A percentile compares a stretch with the other conserved stretches of the same genome.
phyloP scores from a whole-genome alignment of 2,113 vertebrate species.

The Bubo bubo region DNA sequence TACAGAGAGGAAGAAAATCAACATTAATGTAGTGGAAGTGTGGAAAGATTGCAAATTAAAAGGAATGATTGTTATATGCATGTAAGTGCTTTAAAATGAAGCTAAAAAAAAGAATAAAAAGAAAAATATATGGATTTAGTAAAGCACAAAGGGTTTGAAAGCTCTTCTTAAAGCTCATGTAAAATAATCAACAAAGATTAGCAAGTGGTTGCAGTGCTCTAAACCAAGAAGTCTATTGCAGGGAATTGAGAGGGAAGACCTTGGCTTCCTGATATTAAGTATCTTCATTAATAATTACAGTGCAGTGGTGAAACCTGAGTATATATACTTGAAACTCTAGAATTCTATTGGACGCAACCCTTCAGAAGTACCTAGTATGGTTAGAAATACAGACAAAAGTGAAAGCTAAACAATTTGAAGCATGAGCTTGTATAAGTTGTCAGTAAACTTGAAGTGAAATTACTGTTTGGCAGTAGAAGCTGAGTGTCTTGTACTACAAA shows the following conservation, averaged over 20 bases:
- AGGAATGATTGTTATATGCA: not conserved
- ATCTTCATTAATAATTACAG: constrained; percentile 52
- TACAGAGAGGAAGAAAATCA: not conserved
- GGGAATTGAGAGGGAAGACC: not conserved
- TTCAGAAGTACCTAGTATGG: not conserved
- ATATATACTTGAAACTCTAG: not conserved
- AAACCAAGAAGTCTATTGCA: not conserved
- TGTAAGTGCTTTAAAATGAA: not conserved
- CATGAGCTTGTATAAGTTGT: not conserved
- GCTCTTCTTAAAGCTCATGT: not conserved
- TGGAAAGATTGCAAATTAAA: not conserved
- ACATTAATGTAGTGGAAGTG: rapidly evolving
- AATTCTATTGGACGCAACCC: not conserved
- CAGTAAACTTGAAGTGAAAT: not conserved
- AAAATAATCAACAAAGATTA: not conserved
- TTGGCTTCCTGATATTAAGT: not conserved
- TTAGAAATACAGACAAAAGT: not conserved
- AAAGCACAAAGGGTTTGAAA: not conserved
- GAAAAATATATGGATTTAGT: not conserved
- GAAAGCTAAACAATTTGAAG: not conserved
- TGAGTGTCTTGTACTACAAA: not conserved
- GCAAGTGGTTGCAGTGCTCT: not conserved
- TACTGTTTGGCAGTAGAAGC: not conserved
- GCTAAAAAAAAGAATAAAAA: not conserved
- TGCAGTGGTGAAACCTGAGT: constrained; percentile 15